Evolutionary conservation across 1,140 invertebrate genomes (phyloP), one percentile per base, ranked within the genome.

Genomic region (Ditylenchus dipsaci): DNA sequence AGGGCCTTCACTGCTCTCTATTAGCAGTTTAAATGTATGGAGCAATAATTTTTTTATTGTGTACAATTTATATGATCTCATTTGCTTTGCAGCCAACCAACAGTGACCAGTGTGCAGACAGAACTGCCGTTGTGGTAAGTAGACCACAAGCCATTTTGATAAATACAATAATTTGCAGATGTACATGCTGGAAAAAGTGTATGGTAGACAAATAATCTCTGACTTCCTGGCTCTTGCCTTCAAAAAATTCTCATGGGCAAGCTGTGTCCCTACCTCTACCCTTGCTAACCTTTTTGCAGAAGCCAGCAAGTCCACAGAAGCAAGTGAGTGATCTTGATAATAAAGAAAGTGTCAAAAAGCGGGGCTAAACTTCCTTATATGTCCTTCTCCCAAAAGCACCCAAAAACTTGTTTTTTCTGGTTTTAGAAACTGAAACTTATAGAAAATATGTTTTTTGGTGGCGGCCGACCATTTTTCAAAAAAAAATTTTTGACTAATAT

Each of bases 231-330:
- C 11, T 33, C 17, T 21, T 7, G 26, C 68, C 26, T 66, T 70
- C 60, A 43, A 33, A 58, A 59, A 21, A 38, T 30, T 53, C 26
- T 47, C 61, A 0, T 70, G 68, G 68, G 33, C 23, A 26, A 21
- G 49, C 19, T 70, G 68, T 47, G 68, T 59, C 13, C 26, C 68
- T 21, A 69, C 21, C 3, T 7, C n/a, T 19, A n/a, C 65, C 69
- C 21, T 59, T 49, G 7, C 19, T 58, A 47, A 1, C 59, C 21
- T 70, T 57, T 45, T 68, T 23, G 61, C 67, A 29, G 67, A 68
- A 23, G 60, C 67, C 17, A 33, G 45, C 13, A 66, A 66, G 33
- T 38, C 33, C 3, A 38, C 33, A 38, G 33, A 38, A 38, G 33
- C 33, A 11, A 38, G 33, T 38, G 33, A 38, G 33, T 38, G 3